Base-by-base conservation (phyloP, 2,888 invertebrate species). In the Xestia rhomboidea region DNA sequence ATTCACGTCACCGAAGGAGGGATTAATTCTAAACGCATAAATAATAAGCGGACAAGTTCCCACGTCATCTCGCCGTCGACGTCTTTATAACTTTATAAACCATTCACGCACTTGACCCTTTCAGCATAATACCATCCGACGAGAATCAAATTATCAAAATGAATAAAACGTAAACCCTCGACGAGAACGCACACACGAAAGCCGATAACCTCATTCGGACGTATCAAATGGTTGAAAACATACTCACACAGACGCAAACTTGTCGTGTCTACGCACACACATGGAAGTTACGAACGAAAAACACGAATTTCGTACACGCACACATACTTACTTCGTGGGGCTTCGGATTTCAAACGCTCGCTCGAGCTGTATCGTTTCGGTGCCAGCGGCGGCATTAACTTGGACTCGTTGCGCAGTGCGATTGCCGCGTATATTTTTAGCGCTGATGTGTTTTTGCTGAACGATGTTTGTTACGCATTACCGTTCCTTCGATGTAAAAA, bases 21-120 rank as follows among this genome's bases (percentile, higher is more conserved):
- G 87, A 90, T 89, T 90, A 89, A 85, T 85, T 85, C 84, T 84
- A 85, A 88, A 92, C 91, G 90, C 90, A 95, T 92, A 93, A 93
- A 93, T 92, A 93, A 93, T 90, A 90, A 88, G 85, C 76, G 89
- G 82, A 83, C 87, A 92, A 80, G 88, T 96, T 96, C 96, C 94
- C 96, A 96, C 95, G 95, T 95, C 94, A 92, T 81, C 78, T 74
- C 91, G 92, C 93, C 93, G 93, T 93, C 95, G 93, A 94, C 93
- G 93, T 94, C 95, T 96, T 93, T 93, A 95, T 95, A 95, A 92
- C 95, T 96, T 93, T 93, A 95, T 95, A 95, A 92, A 94, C 92
- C 92, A 93, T 94, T 94, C 93, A 93, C 92, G 87, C 92, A 93
- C 94, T 95, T 95, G 96, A 96, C 96, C 96, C 96, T 95, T 95